These are phyloP conservation scores for Homarus gammarus DNA, from an alignment of 2,888 invertebrate genomes.

Conservation along the genomic window DNA sequence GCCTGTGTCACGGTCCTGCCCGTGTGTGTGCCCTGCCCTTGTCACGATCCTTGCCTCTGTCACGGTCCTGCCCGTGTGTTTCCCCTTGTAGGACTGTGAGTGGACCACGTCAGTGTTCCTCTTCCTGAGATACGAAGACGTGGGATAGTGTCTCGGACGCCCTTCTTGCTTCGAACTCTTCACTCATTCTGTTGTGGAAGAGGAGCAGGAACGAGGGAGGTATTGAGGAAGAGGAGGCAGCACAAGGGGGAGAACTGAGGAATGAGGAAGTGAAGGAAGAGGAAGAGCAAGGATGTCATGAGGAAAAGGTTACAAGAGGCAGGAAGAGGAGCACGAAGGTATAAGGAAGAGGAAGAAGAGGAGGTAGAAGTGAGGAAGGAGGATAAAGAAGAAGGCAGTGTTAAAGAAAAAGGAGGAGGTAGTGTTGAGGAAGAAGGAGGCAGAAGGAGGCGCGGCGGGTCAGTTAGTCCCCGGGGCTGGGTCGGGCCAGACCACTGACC, in stretches of 20 bases:
- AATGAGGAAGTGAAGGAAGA: slow-evolving; percentile 6
- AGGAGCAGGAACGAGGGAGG: neutral
- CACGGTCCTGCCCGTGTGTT: neutral
- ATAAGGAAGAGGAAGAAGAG: neutral
- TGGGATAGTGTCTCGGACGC: no score
- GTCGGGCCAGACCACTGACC: slow-evolving; percentile 47
- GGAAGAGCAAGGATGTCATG: no score
- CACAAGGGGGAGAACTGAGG: no score
- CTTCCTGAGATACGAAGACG: no score
- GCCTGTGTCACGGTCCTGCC: no score
- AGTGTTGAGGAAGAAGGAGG: neutral
- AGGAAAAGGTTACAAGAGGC: neutral
- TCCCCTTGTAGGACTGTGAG: no score
- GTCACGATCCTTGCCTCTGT: no score
- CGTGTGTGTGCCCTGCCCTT: no score
- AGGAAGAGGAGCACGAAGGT: neutral
- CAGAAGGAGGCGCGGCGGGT: slow-evolving; percentile 7
- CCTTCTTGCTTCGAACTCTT: no score
- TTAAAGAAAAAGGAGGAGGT: neutral
- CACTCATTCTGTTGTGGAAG: no score
- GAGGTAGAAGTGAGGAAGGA: neutral
- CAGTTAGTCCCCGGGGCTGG: slow-evolving; percentile 11
- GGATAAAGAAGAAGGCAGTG: neutral
- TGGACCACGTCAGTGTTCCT: no score
- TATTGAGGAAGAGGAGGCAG: no score